Evolutionary conservation across 2,113 vertebrate species (phyloP).

Genomic region (Rhabdornis inornatus): DNA sequence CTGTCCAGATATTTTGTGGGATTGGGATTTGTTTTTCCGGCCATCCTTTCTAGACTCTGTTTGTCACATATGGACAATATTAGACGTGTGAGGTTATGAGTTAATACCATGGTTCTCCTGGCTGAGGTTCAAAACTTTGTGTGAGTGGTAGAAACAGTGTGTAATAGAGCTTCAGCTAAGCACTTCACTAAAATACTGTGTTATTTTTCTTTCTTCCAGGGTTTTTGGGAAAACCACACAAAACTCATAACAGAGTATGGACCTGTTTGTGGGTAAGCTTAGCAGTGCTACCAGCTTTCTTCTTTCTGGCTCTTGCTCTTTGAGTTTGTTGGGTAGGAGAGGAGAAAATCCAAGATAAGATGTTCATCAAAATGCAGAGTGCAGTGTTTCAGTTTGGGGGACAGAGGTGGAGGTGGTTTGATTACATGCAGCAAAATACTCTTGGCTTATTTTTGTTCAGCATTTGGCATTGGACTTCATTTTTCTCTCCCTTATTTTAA

Average conservation of each 20-base stretch:
- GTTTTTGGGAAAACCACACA: slow-evolving; percentile 75
- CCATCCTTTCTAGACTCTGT: background rate
- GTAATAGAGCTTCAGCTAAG: background rate
- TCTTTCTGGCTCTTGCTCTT: background rate
- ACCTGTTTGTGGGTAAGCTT: slow-evolving; percentile 81
- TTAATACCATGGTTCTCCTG: background rate
- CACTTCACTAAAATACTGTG: background rate
- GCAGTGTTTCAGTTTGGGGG: background rate
- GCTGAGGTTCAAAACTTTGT: background rate
- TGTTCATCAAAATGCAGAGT: background rate
- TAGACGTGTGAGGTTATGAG: background rate
- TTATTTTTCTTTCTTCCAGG: slow-evolving; percentile 65
- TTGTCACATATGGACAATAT: background rate
- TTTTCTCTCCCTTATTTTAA: background rate
- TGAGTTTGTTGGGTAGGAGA: background rate
- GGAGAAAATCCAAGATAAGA: background rate
- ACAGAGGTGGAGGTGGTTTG: background rate
- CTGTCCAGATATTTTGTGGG: background rate
- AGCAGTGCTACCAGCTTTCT: background rate
- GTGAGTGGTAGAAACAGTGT: background rate
- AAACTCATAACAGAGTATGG: slow-evolving; percentile 78
- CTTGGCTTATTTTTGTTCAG: background rate
- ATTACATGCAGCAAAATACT: background rate
- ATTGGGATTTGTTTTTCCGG: background rate
- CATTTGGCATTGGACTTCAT: background rate